phyloP scores from a whole-genome alignment of 2,113 vertebrate genomes.

The Balaeniceps rex region DNA sequence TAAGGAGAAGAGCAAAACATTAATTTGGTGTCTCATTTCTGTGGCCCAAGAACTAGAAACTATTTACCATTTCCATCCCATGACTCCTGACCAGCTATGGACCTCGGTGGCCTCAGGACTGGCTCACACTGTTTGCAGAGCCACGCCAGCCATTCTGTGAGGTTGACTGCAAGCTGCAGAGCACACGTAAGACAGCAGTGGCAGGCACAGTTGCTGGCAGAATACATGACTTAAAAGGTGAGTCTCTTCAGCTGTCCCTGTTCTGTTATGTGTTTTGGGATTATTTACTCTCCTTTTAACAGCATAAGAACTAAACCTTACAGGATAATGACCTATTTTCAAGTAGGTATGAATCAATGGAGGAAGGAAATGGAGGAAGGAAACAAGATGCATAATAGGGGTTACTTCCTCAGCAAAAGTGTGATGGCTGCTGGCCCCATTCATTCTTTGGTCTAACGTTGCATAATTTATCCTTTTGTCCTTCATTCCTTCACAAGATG shows the following conservation, averaged over 20 bases:
- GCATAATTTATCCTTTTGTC: not conserved
- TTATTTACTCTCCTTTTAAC: not conserved
- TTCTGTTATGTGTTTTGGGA: not conserved
- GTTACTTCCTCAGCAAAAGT: not conserved
- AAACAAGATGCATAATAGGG: not conserved
- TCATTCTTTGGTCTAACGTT: not conserved
- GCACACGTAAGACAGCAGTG: fast-evolving
- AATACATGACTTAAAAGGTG: not conserved
- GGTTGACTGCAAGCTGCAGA: not conserved
- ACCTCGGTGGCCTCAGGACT: not conserved
- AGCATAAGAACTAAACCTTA: not conserved
- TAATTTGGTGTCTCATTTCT: not conserved
- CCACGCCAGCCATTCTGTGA: not conserved
- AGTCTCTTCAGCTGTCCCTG: not conserved
- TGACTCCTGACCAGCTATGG: not conserved
- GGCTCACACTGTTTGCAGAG: not conserved
- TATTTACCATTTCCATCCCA: not conserved
- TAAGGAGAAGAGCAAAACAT: not conserved
- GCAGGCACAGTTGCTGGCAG: not conserved
- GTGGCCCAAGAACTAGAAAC: not conserved
- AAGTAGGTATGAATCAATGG: not conserved
- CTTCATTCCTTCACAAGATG: not conserved
- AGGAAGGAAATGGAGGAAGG: not conserved
- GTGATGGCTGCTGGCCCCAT: not conserved
- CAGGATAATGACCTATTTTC: not conserved